phyloP scores from a whole-genome alignment of 2,797 vertebrate species.

The Tolypeutes matacus region DNA sequence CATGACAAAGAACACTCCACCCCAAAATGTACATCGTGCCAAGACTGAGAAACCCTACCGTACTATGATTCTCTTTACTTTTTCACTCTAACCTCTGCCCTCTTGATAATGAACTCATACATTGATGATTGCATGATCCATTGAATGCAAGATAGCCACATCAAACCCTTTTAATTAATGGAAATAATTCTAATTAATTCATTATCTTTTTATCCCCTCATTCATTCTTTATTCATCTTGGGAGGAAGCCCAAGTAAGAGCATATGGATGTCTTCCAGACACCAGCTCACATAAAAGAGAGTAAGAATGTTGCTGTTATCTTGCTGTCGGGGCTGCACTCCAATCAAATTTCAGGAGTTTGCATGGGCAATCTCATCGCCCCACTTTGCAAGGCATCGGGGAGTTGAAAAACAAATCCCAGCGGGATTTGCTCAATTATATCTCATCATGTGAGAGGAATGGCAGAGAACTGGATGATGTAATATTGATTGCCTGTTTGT shows the following conservation, averaged over 20 bases:
- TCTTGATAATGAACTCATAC: not conserved
- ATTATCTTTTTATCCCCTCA: constrained; percentile 29
- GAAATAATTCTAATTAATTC: constrained; percentile 71
- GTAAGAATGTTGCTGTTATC: constrained; percentile 58
- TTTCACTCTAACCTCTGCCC: not conserved
- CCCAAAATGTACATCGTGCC: not conserved
- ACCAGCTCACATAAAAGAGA: constrained; percentile 50
- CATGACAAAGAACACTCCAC: not conserved
- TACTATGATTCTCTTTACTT: not conserved
- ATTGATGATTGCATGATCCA: not conserved
- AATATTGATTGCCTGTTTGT: constrained; percentile 86
- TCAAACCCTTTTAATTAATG: constrained; percentile 65
- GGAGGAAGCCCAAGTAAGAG: constrained; percentile 74
- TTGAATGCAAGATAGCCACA: not conserved
- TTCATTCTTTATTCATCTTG: constrained; percentile 79
- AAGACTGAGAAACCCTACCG: not conserved
- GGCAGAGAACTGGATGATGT: constrained; percentile 85
- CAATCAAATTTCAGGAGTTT: constrained; percentile 76
- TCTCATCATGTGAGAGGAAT: constrained; percentile 83
- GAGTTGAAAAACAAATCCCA: constrained; percentile 84
- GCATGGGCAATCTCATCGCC: constrained; percentile 74
- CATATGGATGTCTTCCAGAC: constrained; percentile 77
- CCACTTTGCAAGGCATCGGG: constrained; percentile 72
- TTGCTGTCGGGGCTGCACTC: constrained; percentile 69
- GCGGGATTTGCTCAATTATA: constrained; percentile 80